Base-by-base conservation (phyloP, 2,888 invertebrate species). In the Scelioninae gen. 2 region DNA sequence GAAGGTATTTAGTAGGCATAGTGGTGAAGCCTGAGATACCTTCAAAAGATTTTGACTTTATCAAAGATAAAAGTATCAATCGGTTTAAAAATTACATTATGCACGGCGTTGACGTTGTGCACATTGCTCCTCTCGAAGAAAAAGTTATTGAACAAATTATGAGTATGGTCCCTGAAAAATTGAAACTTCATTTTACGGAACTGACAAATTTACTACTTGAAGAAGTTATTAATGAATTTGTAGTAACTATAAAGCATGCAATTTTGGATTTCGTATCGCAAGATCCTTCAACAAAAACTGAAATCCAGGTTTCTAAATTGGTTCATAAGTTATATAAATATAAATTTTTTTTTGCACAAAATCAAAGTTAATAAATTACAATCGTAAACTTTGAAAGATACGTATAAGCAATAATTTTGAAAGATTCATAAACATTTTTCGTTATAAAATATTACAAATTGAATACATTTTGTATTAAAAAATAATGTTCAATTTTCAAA, bases 1-100 rank as follows among this genome's bases (percentile, higher is more conserved):
- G 96, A 22, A 90, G 91, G 77, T 92, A 93, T 79, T 87, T 96
- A 58, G 92, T 96, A 48, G 91, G 92, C 73, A 87, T 96, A 68
- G 93, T 96, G 75, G 89, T 92, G 48, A 89, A 90, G 77, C 88
- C 89, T 11, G 87, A 88, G 65, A 87, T 88, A 19, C 86, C 88
- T 6, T 88, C 84, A 7, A 87, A 87, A 16, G 86, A 84, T 1
- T 85, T 87, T 19, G 81, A 86, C 43, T 84, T 87, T 35, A 87
- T 87, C 1, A 89, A 90, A 45, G 94, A 94, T 81, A 89, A 90
- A 78, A 91, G 93, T 82, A 86, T 92, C 79, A 86, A 92, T 53
- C 89, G 95, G 73, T 97, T 96, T 86, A 94, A 96, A 84, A 95
- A 96, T 86, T 97, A 96, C 81, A 91, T 96, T 65, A 92, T 93